Evolutionary conservation across 2,113 vertebrate genomes (phyloP).

Genomic region (Myotis yumanensis): DNA sequence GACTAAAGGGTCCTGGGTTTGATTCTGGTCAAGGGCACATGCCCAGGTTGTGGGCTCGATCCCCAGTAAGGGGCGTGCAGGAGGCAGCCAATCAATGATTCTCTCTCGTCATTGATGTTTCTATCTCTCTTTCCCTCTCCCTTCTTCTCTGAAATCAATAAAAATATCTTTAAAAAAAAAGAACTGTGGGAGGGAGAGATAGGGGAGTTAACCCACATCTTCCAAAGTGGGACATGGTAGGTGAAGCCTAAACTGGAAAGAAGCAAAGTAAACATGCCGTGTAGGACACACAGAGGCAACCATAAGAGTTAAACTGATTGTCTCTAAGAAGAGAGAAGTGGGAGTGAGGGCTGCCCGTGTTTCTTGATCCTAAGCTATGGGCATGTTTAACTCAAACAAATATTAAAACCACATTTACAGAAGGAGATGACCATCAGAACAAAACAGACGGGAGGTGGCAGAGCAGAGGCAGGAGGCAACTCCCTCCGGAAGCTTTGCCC

Average conservation of each 20-base stretch:
- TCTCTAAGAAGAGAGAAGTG: neutral
- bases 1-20: too few relatives aligned
- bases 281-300: neutral
- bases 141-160: too few relatives aligned
- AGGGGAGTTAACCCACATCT: neutral
- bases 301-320: neutral
- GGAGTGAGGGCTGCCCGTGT: neutral
- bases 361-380: neutral
- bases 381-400: neutral
- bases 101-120: too few relatives aligned
- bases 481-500: neutral
- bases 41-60: too few relatives aligned
- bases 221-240: neutral
- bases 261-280: neutral
- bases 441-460: neutral
- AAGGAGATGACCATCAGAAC: neutral
- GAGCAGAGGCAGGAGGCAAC: neutral
- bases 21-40: too few relatives aligned
- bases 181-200: too few relatives aligned
- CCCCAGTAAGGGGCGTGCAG: too few relatives aligned
- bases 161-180: too few relatives aligned
- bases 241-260: neutral
- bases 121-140: too few relatives aligned
- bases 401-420: neutral
- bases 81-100: too few relatives aligned